Evolutionary conservation across 2,888 invertebrate species (phyloP).

Genomic region (Nymphalis polychloros): DNA sequence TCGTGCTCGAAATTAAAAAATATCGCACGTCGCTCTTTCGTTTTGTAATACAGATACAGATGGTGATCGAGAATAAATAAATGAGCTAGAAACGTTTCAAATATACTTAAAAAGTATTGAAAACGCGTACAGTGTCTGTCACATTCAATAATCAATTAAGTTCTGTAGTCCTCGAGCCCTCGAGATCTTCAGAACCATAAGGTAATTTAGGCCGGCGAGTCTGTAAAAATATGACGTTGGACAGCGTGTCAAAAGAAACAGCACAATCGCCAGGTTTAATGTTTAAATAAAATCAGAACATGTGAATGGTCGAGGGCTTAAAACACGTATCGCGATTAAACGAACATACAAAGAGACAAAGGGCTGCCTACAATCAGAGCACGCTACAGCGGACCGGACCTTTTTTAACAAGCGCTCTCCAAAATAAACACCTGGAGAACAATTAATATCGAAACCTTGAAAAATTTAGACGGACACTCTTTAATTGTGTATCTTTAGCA

Average conservation of each 20-base stretch:
- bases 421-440: background rate
- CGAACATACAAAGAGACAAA: slow-evolving; percentile 1
- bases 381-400: slow-evolving; percentile 1
- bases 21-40: background rate
- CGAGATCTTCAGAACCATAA: no score
- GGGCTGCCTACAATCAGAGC: slow-evolving; percentile 8
- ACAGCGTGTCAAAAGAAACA: background rate
- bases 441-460: slow-evolving; percentile 7
- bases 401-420: slow-evolving; percentile 11
- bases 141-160: no score
- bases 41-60: no score
- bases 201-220: no score
- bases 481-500: background rate
- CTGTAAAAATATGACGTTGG: no score
- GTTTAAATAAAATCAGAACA: slow-evolving; percentile 6
- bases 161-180: no score
- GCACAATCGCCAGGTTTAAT: background rate
- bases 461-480: background rate
- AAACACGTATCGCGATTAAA: slow-evolving; percentile 9
- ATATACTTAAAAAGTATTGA: no score
- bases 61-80: no score
- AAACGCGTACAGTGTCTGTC: no score
- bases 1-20: slow-evolving; percentile 3
- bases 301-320: slow-evolving; percentile 4
- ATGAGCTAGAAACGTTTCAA: no score